A percentile compares a stretch with the other conserved stretches of the same genome.
phyloP scores from a whole-genome alignment of 2,888 invertebrate genomes.

The Scelioninae gen. 2 region DNA sequence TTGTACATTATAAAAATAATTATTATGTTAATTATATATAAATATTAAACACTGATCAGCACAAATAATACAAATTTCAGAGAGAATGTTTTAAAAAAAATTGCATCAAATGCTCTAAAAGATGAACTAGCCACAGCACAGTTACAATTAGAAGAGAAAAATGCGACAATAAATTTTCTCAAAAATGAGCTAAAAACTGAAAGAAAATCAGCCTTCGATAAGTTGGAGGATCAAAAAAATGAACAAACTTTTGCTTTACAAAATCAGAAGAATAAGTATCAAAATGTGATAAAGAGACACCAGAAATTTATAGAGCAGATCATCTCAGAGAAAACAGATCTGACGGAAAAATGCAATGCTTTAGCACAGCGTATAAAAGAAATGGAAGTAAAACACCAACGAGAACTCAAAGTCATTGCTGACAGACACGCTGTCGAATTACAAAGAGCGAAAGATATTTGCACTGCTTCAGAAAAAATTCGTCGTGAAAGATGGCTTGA shows the following conservation, averaged over 20 bases:
- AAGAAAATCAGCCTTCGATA: constrained; percentile 74
- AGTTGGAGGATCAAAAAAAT: constrained; percentile 73
- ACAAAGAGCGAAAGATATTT: constrained; percentile 85
- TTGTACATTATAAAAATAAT: no score
- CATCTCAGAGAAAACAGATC: constrained; percentile 85
- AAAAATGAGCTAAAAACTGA: constrained; percentile 73
- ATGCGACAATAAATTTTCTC: constrained; percentile 66
- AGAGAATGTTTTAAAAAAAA: constrained; percentile 36
- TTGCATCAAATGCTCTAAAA: constrained; percentile 58
- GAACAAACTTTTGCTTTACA: constrained; percentile 76
- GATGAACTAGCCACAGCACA: constrained; percentile 67
- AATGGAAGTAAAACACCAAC: constrained; percentile 81
- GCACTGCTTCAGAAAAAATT: constrained; percentile 85
- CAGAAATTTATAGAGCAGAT: constrained; percentile 89
- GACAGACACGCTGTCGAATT: constrained; percentile 87
- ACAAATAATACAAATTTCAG: constrained; percentile 22
- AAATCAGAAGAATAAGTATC: constrained; percentile 83
- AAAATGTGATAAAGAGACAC: constrained; percentile 84
- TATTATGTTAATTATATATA: no score
- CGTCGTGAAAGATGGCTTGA: constrained; percentile 88
- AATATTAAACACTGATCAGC: no score
- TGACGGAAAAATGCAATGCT: constrained; percentile 85
- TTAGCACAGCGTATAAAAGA: constrained; percentile 81
- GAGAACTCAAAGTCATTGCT: constrained; percentile 82
- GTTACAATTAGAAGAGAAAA: constrained; percentile 69